phyloP scores from a whole-genome alignment of 2,797 vertebrate species.

The Melopsittacus undulatus region DNA sequence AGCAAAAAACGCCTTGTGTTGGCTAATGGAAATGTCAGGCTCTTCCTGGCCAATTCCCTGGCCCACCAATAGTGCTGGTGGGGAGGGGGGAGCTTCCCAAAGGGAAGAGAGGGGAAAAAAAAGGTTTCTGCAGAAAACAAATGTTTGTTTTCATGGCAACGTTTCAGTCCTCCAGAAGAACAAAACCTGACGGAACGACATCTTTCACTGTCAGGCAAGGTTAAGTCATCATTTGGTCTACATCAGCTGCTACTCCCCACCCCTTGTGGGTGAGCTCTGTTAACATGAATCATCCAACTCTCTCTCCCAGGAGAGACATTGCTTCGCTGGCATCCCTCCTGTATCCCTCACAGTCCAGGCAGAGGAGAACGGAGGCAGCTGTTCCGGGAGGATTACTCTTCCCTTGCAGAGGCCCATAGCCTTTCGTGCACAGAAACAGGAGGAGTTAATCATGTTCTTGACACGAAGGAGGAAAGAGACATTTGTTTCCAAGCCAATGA shows the following conservation, averaged over 20 bases:
- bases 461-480: background rate
- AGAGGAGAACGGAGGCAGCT: constrained; percentile 14
- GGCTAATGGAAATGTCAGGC: constrained; percentile 6
- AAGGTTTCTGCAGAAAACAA: background rate
- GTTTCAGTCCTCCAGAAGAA: background rate
- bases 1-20: background rate
- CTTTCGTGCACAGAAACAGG: constrained; percentile 17
- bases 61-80: background rate
- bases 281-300: background rate
- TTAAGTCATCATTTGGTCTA: constrained; percentile 30
- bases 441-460: constrained; percentile 14
- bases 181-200: background rate
- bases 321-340: constrained; percentile 38
- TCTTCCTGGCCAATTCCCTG: constrained; percentile 12
- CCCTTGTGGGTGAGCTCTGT: background rate
- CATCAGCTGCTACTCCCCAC: constrained; percentile 49
- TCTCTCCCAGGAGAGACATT: constrained; percentile 26
- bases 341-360: background rate
- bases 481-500: background rate
- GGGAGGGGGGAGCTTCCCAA: background rate
- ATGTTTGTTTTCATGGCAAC: background rate
- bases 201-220: constrained; percentile 30
- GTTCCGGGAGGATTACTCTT: background rate
- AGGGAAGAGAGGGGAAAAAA: background rate
- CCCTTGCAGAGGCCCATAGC: background rate